A percentile compares a stretch with the other conserved stretches of the same genome.
phyloP scores from a whole-genome alignment of 1,140 invertebrate species.

The Trichonephila clavata region DNA sequence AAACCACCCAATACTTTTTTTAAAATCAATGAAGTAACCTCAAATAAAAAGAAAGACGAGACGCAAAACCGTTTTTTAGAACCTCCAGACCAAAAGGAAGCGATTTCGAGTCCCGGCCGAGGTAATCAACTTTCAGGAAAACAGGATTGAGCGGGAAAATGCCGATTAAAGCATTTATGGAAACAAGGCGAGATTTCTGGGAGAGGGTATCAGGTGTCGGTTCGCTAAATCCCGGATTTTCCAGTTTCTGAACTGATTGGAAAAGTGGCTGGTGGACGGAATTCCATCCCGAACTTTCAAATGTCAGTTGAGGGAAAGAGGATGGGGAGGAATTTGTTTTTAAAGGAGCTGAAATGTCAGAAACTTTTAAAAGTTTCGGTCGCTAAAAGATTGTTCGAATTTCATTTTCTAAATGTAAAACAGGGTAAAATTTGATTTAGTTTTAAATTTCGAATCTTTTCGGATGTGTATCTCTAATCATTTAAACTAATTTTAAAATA shows the following conservation, averaged over 20 bases:
- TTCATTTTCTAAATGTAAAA: not conserved
- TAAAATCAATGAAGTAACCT: too few species aligned
- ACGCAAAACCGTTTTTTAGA: too few species aligned
- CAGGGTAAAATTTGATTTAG: too few species aligned
- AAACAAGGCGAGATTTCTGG: not conserved
- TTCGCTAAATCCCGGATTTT: slow-evolving; percentile 40
- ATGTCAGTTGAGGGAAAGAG: not conserved
- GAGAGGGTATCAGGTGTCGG: slow-evolving; percentile 48
- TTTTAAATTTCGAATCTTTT: too few species aligned
- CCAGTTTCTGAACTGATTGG: slow-evolving; percentile 58
- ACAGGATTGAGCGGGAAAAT: slow-evolving; percentile 29
- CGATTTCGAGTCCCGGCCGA: not conserved
- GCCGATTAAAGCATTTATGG: slow-evolving; percentile 65
- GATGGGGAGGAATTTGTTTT: not conserved
- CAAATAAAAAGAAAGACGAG: too few species aligned
- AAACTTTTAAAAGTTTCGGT: not conserved
- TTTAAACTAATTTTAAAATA: too few species aligned
- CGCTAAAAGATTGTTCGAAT: not conserved
- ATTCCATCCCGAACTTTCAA: slow-evolving; percentile 14
- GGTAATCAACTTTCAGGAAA: not conserved
- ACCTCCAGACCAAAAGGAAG: not conserved
- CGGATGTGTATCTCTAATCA: too few species aligned
- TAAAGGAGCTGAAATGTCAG: not conserved
- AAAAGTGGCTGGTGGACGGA: not conserved
- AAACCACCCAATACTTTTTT: too few species aligned